Conservation (phyloP, 30 jellyfish, hydroid and myxozoan species). For the Sanderia malayensis region DNA sequence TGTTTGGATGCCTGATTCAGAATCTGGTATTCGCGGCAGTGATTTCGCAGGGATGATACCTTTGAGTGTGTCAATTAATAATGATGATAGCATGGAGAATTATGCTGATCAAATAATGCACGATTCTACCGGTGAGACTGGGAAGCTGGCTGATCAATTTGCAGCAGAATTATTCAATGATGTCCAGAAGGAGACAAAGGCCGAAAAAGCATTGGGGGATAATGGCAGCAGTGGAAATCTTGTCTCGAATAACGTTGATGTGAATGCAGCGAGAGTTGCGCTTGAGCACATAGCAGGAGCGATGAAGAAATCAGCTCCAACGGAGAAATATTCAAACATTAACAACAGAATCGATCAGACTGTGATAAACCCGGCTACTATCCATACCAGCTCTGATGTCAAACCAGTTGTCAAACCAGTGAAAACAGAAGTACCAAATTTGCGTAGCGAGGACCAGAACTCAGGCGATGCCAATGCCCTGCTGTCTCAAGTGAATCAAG, state of each 20-base stretch:
- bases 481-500: constrained; percentile 38
- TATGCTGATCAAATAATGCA: constrained; percentile 44
- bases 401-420: background rate
- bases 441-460: constrained; percentile 33
- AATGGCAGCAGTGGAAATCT: background rate
- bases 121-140: constrained; percentile 9
- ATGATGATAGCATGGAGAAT: constrained; percentile 18
- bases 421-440: constrained; percentile 12
- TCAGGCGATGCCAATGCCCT: constrained; percentile 10
- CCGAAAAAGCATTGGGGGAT: background rate
- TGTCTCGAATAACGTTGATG: constrained; percentile 9
- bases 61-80: constrained; percentile 25
- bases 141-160: constrained; percentile 12
- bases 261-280: constrained; percentile 45
- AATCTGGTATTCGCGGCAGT: constrained; percentile 47
- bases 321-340: constrained; percentile 13
- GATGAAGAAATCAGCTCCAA: constrained; percentile 50
- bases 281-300: constrained; percentile 40
- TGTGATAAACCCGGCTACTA: too few species aligned
- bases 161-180: constrained; percentile 42
- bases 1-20: constrained; percentile 52
- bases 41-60: constrained; percentile 52
- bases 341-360: background rate
- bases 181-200: constrained; percentile 10
- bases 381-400: background rate